A percentile compares a stretch with the other conserved stretches of the same genome.
Conservation (phyloP, 2,888 invertebrate species). For the Dynastes maya region DNA sequence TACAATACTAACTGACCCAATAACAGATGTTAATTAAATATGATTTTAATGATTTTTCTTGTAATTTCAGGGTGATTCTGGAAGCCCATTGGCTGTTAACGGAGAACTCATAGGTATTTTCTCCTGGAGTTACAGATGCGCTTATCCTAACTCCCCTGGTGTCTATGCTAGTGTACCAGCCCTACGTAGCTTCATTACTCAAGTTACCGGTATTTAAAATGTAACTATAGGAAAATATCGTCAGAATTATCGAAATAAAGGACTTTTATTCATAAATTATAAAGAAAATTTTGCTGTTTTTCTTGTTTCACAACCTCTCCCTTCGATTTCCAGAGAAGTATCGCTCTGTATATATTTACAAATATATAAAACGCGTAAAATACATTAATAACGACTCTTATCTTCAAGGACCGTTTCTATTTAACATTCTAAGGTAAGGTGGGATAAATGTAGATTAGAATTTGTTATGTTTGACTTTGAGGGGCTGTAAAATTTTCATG, state of each 20-base stretch:
- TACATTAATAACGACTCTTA: no score
- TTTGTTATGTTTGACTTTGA: no score
- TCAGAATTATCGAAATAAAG: neutral
- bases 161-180: slow-evolving; percentile 60
- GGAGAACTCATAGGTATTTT: slow-evolving; percentile 59
- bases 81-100: slow-evolving; percentile 60
- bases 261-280: neutral
- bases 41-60: neutral
- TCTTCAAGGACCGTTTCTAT: no score
- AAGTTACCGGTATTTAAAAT: slow-evolving; percentile 31
- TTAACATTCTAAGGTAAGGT: no score
- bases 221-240: neutral
- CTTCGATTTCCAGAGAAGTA: no score
- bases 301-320: no score
- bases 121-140: slow-evolving; percentile 63
- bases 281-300: no score
- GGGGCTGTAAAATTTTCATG: no score
- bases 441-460: no score
- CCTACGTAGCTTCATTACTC: slow-evolving; percentile 55
- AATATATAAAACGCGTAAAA: no score
- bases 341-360: no score
- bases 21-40: neutral
- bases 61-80: slow-evolving; percentile 61
- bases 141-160: slow-evolving; percentile 58
- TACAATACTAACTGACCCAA: no score